phyloP scores from a whole-genome alignment of 2,113 vertebrate species.

The Saguinus imperator region DNA sequence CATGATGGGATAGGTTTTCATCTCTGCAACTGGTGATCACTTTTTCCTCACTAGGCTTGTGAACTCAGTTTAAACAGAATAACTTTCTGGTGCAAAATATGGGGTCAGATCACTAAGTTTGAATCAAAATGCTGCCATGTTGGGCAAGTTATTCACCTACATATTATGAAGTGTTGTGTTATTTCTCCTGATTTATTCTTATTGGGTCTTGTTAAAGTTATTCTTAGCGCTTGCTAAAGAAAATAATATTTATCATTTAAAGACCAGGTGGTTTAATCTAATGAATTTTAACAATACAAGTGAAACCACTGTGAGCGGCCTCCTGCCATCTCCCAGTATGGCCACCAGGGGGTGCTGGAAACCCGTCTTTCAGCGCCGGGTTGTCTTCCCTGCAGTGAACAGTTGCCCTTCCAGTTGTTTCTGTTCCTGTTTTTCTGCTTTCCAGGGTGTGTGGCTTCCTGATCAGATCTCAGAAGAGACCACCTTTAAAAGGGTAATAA shows the following conservation, averaged over 20 bases:
- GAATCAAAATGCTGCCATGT: neutral
- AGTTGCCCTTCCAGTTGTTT: accelerated
- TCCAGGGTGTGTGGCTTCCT: too few relatives aligned
- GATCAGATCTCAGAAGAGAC: accelerated
- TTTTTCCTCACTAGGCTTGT: neutral
- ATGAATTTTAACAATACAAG: neutral
- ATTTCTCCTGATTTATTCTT: neutral
- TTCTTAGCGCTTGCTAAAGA: too few relatives aligned
- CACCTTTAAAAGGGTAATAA: neutral
- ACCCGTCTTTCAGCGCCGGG: accelerated
- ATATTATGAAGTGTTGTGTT: neutral
- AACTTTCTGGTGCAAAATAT: neutral
- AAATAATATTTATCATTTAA: neutral
- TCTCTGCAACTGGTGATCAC: neutral
- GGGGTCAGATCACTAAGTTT: neutral
- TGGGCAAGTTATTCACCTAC: neutral
- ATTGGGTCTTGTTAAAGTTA: accelerated
- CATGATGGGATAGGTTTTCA: neutral
- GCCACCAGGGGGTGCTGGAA: constrained; percentile 70
- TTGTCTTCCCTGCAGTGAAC: accelerated
- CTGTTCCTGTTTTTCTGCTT: too few relatives aligned
- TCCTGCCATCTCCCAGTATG: accelerated
- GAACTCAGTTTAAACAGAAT: neutral
- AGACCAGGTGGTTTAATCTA: neutral
- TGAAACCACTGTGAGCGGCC: too few relatives aligned